These are phyloP conservation scores for Thalassarche chlororhynchos DNA, from an alignment of 2,113 vertebrate species.

Conservation along the genomic window DNA sequence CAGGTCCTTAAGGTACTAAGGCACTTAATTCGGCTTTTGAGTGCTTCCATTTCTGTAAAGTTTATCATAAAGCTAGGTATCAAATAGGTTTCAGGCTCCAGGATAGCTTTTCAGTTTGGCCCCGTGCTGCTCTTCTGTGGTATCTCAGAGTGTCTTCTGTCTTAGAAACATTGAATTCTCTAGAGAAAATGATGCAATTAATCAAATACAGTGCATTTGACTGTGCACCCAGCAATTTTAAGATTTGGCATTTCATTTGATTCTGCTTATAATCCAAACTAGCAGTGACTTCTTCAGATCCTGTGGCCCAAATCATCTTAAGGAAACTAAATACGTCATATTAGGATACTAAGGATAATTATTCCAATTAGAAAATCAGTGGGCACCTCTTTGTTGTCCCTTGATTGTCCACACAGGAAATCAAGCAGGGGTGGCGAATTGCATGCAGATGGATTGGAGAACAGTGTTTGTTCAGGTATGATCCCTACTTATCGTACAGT, in stretches of 20 bases:
- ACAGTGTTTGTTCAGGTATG: fast-evolving
- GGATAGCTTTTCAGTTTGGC: not conserved
- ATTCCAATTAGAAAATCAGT: not conserved
- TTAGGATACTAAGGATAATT: not conserved
- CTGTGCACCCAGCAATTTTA: not conserved
- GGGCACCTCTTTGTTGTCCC: not conserved
- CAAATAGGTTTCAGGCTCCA: not conserved
- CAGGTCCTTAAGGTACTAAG: not conserved
- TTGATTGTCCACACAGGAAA: not conserved
- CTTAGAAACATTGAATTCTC: not conserved
- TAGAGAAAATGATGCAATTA: not conserved
- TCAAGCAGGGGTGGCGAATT: not conserved
- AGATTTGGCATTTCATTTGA: not conserved
- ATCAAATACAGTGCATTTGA: not conserved
- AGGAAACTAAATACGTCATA: not conserved
- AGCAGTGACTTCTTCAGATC: not conserved
- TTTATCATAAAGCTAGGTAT: not conserved
- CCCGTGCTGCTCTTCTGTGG: not conserved
- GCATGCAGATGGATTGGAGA: not conserved
- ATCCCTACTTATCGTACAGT: not conserved
- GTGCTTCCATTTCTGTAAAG: not conserved
- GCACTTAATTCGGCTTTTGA: not conserved
- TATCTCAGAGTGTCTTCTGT: not conserved
- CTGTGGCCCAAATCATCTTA: not conserved
- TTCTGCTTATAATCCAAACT: not conserved